A percentile compares a stretch with the other conserved stretches of the same genome.
phyloP scores from a whole-genome alignment of 2,797 vertebrate species.

The Semaprochilodus insignis region DNA sequence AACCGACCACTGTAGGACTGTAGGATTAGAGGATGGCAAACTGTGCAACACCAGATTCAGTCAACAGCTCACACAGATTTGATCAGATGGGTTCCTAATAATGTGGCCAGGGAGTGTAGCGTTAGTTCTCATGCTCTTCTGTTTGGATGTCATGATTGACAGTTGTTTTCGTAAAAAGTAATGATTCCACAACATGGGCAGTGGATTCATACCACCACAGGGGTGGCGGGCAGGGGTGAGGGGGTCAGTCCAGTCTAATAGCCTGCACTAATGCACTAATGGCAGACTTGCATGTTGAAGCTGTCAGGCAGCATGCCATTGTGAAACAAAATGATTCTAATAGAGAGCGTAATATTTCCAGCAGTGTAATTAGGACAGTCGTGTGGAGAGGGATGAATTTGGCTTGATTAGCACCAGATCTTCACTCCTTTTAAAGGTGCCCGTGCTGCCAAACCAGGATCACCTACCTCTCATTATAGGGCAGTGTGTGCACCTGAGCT shows the following conservation, averaged over 20 bases:
- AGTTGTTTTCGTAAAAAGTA: conserved; percentile 42
- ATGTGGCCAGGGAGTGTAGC: background rate
- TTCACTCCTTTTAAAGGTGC: no score
- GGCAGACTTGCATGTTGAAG: background rate
- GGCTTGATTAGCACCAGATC: conserved; percentile 38
- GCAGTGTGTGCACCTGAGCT: no score
- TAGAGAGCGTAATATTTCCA: background rate
- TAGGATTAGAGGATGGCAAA: background rate
- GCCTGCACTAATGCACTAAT: background rate
- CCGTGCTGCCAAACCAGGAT: no score
- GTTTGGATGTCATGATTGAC: background rate
- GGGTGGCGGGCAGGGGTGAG: no score
- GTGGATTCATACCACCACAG: background rate
- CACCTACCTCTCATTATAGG: no score
- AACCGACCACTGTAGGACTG: background rate
- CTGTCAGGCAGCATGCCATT: no score
- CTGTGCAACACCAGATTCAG: background rate
- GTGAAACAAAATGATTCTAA: no score
- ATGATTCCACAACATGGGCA: conserved; percentile 19
- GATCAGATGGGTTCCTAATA: background rate
- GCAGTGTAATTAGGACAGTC: conserved; percentile 12
- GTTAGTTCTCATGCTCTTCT: background rate
- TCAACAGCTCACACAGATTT: no score
- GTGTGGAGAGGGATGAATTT: conserved; percentile 23
- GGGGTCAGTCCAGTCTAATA: background rate